A percentile compares a stretch with the other conserved stretches of the same genome.
These are phyloP conservation scores for Phocoena sinus DNA, from an alignment of 2,113 vertebrate genomes.

Conservation along the genomic window DNA sequence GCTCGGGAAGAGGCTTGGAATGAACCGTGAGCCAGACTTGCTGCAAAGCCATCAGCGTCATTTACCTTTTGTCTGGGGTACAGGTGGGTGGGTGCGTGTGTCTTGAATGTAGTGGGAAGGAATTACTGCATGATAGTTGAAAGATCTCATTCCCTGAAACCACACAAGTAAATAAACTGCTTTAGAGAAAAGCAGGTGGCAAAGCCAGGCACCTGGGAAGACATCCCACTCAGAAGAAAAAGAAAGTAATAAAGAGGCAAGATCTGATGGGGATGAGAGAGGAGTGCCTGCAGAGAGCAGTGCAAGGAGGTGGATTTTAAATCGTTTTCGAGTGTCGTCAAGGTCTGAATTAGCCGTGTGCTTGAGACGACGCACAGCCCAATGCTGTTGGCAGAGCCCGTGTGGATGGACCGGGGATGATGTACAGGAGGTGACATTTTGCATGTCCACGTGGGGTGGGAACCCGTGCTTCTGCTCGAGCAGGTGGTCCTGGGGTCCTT, in stretches of 20 bases:
- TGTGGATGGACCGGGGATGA: accelerated
- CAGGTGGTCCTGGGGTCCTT: neutral
- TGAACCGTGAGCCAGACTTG: neutral
- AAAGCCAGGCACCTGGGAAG: neutral
- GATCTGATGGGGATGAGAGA: neutral
- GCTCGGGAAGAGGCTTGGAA: neutral
- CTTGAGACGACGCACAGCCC: neutral
- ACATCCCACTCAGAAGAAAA: neutral
- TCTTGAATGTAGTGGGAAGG: neutral
- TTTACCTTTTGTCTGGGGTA: neutral
- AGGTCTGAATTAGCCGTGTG: neutral
- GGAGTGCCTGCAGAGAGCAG: no score
- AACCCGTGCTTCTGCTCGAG: neutral
- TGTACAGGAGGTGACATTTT: neutral
- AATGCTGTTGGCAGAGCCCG: neutral
- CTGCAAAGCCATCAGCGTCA: neutral
- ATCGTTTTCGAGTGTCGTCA: no score
- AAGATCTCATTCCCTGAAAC: neutral
- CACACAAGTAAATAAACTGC: neutral
- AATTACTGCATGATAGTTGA: accelerated
- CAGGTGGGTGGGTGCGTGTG: accelerated
- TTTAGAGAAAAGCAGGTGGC: neutral
- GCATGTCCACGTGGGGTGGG: neutral
- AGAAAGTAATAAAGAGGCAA: neutral
- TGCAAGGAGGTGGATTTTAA: neutral